phyloP scores from a whole-genome alignment of 2,888 invertebrate genomes.

The Caenorhabditis sp. region DNA sequence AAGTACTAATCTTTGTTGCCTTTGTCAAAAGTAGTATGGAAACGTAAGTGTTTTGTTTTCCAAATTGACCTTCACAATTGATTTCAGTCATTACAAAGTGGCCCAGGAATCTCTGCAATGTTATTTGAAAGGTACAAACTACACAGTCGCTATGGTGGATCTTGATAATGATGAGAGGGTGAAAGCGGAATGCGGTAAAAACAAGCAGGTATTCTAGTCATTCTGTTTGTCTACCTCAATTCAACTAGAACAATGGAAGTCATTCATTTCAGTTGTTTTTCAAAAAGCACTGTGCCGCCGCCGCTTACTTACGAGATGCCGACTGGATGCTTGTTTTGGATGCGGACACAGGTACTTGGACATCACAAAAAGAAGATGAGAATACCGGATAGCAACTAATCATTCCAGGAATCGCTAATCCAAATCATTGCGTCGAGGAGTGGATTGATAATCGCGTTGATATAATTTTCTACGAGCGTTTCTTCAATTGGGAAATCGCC shows the following conservation, averaged over 20 bases:
- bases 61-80: conserved; percentile 3
- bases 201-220: conserved; percentile 67
- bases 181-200: conserved; percentile 71
- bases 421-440: conserved; percentile 83
- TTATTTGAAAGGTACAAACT: conserved; percentile 79
- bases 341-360: conserved; percentile 77
- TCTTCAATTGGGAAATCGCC: conserved; percentile 83
- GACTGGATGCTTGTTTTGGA: conserved; percentile 83
- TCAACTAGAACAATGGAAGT: conserved; percentile 11
- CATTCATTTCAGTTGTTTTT: conserved; percentile 78
- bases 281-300: conserved; percentile 82
- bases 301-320: conserved; percentile 79
- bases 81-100: conserved; percentile 78
- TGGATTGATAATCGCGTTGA: conserved; percentile 82
- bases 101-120: conserved; percentile 79
- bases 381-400: conserved; percentile 21
- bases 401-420: conserved; percentile 79
- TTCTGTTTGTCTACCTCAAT: conserved; percentile 33
- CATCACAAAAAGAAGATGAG: not conserved
- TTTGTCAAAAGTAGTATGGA: conserved; percentile 72
- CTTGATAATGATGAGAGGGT: conserved; percentile 77
- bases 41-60: conserved; percentile 56
- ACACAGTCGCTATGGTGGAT: conserved; percentile 78
- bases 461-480: conserved; percentile 82
- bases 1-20: conserved; percentile 73